Evolutionary conservation across 53 echinoderm and acorn worm species (phyloP), one percentile per base, ranked within the genome.

Genomic region (Actinopyga echinites): DNA sequence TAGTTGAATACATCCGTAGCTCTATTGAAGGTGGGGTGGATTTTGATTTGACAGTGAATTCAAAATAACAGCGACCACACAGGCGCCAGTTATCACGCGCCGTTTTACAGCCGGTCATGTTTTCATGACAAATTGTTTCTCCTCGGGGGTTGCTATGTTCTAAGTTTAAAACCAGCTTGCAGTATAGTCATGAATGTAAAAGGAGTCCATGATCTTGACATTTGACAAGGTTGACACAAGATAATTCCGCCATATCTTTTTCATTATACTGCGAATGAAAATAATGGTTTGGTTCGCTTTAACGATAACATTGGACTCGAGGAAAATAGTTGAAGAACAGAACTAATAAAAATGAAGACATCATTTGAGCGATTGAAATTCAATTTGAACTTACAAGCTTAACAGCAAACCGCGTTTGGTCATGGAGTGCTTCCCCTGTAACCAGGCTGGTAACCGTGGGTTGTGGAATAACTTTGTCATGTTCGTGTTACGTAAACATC

Each of bases 61-160:
- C 44, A 37, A 23, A 40, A 24, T 71, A 71, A 71, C 71, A 26
- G 71, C 40, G 71, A 71, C 71, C 71, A 71, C 71, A 38, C 71
- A 71, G 71, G 71, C 71, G 71, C 44, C 42, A 71, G 42, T 71
- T 71, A 71, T 71, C 42, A 71, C 71, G 71, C 85, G 31, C 75
- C 58, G 63, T 78, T 65, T 43, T 64, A 85, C 64, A 85, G 63
- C 57, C 75, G 40, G 58, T 75, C 37, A 85, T 85, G 85, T 55
- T 54, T 54, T 75, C 12, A 75, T 75, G 56, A 75, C 77, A 55
- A 75, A 54, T 75, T 75, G 77, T 20, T 30, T 75, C 77, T 54
- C 77, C 68, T 9, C 71, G 71, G 71, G 71, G 71, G 71, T 37
- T 71, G 40, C n/a, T 40, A 71, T 42, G 26, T 68, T 68, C 35